Evolutionary conservation across 2,888 invertebrate species (phyloP), one percentile per base, ranked within the genome.

Genomic region (Perizoma affinitatum): DNA sequence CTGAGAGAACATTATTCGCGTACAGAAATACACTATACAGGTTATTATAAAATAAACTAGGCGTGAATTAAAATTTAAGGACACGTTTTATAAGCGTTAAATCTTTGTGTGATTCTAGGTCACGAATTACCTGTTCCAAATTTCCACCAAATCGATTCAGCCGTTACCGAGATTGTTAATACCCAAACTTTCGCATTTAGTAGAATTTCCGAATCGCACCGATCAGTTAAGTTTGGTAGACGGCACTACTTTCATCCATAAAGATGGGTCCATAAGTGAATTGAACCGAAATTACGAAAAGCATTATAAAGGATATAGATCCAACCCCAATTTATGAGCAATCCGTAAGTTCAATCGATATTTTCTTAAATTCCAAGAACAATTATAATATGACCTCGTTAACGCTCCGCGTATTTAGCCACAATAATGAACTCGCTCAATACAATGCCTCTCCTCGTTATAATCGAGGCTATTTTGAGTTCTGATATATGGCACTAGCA

Each of bases 401-500:
- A 47, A 7, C 22, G 8, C 34, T 7, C 41, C 11, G 47, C 35
- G 35, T n/a, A 48, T 40, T 50, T 56, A 50, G 4, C 41, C 33
- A 43, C 36, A 42, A 47, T 44, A 50, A 56, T 22, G 10, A 42
- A 50, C 49, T 40, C 38, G 38, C 40, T 33, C 52, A 34, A 52
- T 8, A 35, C 42, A 47, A 22, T 36, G 45, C 48, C 22, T 42
- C 42, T 8, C 41, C 43, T 54, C 59, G 46, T 54, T 53, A 47
- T 47, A 49, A 45, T 61, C 55, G 63, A 63, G 50, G 47, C 43
- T 54, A 54, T 45, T 57, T 57, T 49, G 46, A 54, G 38, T 45
- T 67, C 59, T 68, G 61, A 70, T 71, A 70, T 66, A 72, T 69
- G 66, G 65, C 58, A 57, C 65, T 73, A 76, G 74, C 67, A 79